Evolutionary conservation across 2,888 invertebrate species (phyloP).

Genomic region (Limnephilus lunatus): DNA sequence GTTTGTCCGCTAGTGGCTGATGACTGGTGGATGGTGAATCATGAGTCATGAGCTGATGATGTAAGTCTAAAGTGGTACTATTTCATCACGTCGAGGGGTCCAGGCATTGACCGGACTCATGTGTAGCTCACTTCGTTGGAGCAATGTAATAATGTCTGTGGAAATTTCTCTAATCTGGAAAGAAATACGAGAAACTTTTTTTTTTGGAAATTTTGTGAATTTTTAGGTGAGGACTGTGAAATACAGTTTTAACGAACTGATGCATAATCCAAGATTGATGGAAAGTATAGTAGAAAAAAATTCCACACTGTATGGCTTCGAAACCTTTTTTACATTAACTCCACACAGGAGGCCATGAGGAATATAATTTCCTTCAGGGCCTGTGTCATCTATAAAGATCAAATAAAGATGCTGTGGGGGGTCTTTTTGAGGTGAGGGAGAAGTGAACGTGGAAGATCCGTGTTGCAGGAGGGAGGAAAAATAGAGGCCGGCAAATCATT

Average conservation of each 20-base stretch:
- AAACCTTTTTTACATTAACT: no score
- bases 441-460: no score
- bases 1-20: not conserved
- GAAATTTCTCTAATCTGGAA: no score
- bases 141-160: not conserved
- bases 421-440: no score
- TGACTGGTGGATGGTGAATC: not conserved
- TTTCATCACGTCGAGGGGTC: constrained; percentile 7
- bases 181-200: not conserved
- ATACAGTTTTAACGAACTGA: not conserved
- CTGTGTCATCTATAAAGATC: no score
- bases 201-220: not conserved
- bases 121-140: not conserved
- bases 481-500: no score
- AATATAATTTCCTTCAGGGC: no score
- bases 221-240: not conserved
- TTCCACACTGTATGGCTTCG: no score
- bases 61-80: not conserved
- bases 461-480: no score
- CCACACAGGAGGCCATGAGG: no score
- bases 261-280: not conserved
- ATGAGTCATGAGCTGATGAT: constrained; percentile 20
- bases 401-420: no score
- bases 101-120: not conserved
- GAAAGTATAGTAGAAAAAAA: no score